Evolutionary conservation across 2,113 vertebrate genomes (phyloP).

Genomic region (Pristiophorus japonicus): DNA sequence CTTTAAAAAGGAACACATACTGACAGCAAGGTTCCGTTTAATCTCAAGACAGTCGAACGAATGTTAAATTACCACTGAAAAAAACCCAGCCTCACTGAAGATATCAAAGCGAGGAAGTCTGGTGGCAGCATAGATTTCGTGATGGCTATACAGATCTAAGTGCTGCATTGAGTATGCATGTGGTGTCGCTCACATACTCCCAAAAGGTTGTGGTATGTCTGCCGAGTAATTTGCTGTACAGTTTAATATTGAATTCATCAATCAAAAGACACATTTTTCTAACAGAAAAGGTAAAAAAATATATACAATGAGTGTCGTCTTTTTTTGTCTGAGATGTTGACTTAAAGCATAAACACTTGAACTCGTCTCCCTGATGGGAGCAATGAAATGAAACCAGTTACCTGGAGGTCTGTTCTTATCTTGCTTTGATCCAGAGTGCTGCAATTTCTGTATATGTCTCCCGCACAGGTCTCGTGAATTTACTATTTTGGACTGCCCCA

Average conservation of each 20-base stretch:
- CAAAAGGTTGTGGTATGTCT: not conserved
- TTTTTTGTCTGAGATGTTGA: slow-evolving; percentile 11
- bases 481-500: not conserved
- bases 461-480: not conserved
- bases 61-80: slow-evolving; percentile 13
- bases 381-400: not conserved
- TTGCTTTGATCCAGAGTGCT: not conserved
- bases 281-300: not conserved
- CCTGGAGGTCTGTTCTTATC: not conserved
- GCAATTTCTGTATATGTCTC: not conserved
- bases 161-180: not conserved
- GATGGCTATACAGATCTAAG: not conserved
- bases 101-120: not conserved
- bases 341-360: not conserved
- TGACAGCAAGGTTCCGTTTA: slow-evolving; percentile 11
- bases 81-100: not conserved
- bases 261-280: slow-evolving; percentile 31
- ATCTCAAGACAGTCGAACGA: not conserved
- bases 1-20: not conserved
- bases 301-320: slow-evolving; percentile 7
- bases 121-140: not conserved
- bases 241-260: slow-evolving; percentile 13
- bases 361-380: not conserved
- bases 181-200: not conserved
- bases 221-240: not conserved